phyloP scores from a whole-genome alignment of 2,113 vertebrate species.

The Coregonus clupeaformis region DNA sequence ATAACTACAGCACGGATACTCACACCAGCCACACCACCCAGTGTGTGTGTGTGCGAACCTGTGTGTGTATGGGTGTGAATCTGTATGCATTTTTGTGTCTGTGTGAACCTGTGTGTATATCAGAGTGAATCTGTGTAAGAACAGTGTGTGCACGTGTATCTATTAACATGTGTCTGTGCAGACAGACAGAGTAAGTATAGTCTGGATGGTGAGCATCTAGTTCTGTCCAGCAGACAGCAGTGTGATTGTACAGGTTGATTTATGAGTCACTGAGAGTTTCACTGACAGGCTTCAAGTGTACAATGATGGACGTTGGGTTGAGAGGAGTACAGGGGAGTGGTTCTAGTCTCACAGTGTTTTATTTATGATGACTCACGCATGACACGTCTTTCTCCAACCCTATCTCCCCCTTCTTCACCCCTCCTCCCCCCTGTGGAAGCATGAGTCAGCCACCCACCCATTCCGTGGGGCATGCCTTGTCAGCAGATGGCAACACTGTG shows the following conservation, averaged over 20 bases:
- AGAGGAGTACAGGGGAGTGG: neutral
- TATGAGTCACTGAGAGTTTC: conserved; percentile 40
- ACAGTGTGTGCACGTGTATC: neutral
- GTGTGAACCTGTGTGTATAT: too few species aligned
- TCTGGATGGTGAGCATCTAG: conserved; percentile 43
- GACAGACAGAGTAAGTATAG: conserved; percentile 6
- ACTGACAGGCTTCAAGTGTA: conserved; percentile 47
- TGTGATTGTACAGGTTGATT: conserved; percentile 42
- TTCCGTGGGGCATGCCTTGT: neutral
- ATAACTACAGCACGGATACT: neutral
- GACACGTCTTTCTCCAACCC: neutral
- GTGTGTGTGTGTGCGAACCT: neutral
- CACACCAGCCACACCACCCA: neutral
- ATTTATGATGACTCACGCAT: neutral
- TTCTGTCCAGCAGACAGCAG: conserved; percentile 24
- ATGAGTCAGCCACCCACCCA: neutral
- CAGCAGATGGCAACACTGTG: conserved; percentile 1
- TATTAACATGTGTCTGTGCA: neutral
- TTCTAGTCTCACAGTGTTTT: neutral
- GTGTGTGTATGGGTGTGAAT: neutral
- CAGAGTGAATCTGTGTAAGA: too few species aligned
- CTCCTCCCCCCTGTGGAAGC: neutral
- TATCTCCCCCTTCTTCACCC: neutral
- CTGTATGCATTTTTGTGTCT: neutral
- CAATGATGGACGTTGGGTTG: conserved; percentile 41